Evolutionary conservation across 2,888 invertebrate species (phyloP).

Genomic region (Crematogaster levior): DNA sequence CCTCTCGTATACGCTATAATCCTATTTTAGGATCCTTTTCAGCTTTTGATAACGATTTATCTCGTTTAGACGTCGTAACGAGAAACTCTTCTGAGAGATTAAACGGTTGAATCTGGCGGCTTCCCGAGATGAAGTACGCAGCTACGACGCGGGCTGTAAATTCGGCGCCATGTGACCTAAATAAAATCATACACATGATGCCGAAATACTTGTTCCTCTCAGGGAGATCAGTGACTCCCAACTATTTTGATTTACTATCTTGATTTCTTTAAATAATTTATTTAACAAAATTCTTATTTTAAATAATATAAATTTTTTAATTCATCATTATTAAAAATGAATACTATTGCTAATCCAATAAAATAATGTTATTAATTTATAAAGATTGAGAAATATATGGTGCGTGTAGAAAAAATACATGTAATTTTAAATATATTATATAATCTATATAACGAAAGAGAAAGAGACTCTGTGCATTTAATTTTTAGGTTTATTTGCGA

Average conservation of each 20-base stretch:
- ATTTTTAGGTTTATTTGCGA: background rate
- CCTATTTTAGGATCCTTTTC: constrained; percentile 32
- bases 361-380: background rate
- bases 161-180: constrained; percentile 41
- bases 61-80: constrained; percentile 49
- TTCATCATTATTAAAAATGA: background rate
- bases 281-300: too few relatives aligned
- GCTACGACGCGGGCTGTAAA: constrained; percentile 21
- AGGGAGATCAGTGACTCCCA: constrained; percentile 26
- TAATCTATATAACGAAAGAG: background rate
- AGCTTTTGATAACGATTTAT: constrained; percentile 58
- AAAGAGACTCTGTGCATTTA: background rate
- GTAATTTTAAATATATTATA: background rate
- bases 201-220: background rate
- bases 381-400: background rate
- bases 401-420: background rate
- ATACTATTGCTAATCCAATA: background rate
- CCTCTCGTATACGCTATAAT: constrained; percentile 46
- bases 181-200: constrained; percentile 32
- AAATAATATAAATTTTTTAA: background rate
- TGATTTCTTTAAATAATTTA: background rate
- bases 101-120: constrained; percentile 27
- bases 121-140: background rate
- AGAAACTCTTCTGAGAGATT: constrained; percentile 34
- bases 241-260: background rate